These are phyloP conservation scores for Saturnia pavonia DNA, from an alignment of 2,888 invertebrate genomes.

Conservation along the genomic window DNA sequence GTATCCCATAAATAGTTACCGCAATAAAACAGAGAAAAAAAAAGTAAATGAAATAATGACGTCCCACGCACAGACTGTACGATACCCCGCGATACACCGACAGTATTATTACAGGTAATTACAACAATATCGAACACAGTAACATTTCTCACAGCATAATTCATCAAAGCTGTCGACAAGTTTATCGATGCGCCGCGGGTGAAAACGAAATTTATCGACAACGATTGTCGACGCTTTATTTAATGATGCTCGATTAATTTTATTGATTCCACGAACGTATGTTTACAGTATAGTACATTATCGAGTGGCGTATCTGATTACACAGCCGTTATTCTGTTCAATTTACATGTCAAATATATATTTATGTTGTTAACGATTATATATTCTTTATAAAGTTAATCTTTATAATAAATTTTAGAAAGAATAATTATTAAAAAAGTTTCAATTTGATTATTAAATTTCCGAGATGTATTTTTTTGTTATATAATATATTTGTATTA, in stretches of 20 bases:
- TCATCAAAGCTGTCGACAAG: conserved; percentile 15
- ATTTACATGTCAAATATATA: neutral
- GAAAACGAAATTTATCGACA: conserved; percentile 19
- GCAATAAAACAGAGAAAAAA: neutral
- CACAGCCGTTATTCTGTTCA: neutral
- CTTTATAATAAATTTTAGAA: neutral
- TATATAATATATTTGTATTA: too few species aligned
- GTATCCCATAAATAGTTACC: neutral
- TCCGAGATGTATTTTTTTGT: too few species aligned
- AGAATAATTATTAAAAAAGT: too few species aligned
- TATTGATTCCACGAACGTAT: conserved; percentile 24
- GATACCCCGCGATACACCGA: neutral
- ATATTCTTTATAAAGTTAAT: neutral
- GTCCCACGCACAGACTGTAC: neutral
- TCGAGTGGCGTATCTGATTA: neutral
- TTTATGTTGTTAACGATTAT: neutral
- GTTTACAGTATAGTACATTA: neutral
- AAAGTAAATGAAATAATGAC: neutral
- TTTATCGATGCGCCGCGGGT: conserved; percentile 11
- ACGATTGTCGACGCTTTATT: conserved; percentile 40
- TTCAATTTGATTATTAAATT: too few species aligned
- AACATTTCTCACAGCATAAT: conserved; percentile 14
- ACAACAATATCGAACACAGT: conserved; percentile 7
- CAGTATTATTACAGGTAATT: conserved; percentile 26
- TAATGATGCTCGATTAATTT: conserved; percentile 49